Base-by-base conservation (phyloP, 2,113 vertebrate species). In the Lathamus discolor region DNA sequence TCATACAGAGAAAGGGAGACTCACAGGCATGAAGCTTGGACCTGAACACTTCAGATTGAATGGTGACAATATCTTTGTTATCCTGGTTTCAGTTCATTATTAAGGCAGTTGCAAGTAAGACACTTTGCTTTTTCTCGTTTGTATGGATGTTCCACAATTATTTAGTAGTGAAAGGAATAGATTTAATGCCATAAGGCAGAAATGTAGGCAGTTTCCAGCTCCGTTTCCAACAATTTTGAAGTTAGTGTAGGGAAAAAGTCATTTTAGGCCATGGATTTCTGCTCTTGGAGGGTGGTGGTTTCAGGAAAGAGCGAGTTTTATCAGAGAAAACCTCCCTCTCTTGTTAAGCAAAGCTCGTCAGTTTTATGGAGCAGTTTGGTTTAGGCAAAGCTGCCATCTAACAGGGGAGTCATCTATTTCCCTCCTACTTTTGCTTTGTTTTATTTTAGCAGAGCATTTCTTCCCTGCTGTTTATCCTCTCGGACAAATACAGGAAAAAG, bases 401-500 rank as follows among this genome's bases (percentile, higher is more conserved):
- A 57, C 91, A 78, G 64, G 81, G 52, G 41, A 88, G 73, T 52
- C 89, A 96, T 92, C 31, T 86, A 81, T 96, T 97, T 97, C 83
- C 94, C 55, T 73, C 80, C 59, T 82, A 44, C 86, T 96, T 96
- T 94, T 35, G 70, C 95, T 95, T 96, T 88, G 95, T 96, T 97
- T 97, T 83, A 92, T 83, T 86, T 44, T 86, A 86, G 91, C 90
- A 86, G 91, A 96, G 92, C 86, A 75, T 97, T 98, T 95, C 85
- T 96, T 27, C 72, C 91, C 96, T 76, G 94, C 91, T 97, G 97
- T 98, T 98, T 97, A 96, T 98, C 96, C 97, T 97, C 95, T 97
- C 81, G 44, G 97, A 98, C 97, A 96, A 98, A 97, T 90, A 95
- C 98, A 98, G 98, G 98, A 98, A 98, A 98, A 98, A 98, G 97